phyloP scores from a whole-genome alignment of 1,140 invertebrate species.

The Aphidius gifuensis region DNA sequence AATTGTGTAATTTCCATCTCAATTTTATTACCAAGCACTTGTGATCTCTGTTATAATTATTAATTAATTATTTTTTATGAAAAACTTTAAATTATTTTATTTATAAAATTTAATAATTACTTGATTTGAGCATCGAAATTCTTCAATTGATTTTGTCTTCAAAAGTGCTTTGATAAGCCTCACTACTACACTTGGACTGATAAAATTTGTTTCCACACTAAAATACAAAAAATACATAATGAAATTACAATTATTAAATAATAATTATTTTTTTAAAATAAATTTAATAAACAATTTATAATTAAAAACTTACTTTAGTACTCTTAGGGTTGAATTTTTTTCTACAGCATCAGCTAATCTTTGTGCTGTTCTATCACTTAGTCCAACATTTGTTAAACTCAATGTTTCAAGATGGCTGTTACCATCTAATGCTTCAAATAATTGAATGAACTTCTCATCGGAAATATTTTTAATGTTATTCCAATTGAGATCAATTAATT shows the following conservation, averaged over 20 bases:
- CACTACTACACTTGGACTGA: slow-evolving; percentile 80
- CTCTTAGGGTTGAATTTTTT: slow-evolving; percentile 82
- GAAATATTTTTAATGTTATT: slow-evolving; percentile 99
- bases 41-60: slow-evolving; percentile 70
- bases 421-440: slow-evolving; percentile 83
- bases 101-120: slow-evolving; percentile 53
- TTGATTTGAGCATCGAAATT: slow-evolving; percentile 94
- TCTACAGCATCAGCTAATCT: slow-evolving; percentile 81
- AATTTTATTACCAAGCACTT: slow-evolving; percentile 93
- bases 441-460: slow-evolving; percentile 86
- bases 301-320: slow-evolving; percentile 68
- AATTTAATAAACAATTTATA: slow-evolving; percentile 3
- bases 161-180: slow-evolving; percentile 82
- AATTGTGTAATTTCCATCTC: slow-evolving; percentile 96
- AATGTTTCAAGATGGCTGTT: slow-evolving; percentile 92
- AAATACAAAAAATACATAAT: slow-evolving; percentile 29
- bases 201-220: slow-evolving; percentile 93
- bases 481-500: slow-evolving; percentile 87
- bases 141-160: slow-evolving; percentile 81
- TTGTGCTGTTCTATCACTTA: slow-evolving; percentile 83
- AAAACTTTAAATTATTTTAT: slow-evolving; percentile 8
- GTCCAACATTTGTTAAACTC: slow-evolving; percentile 88
- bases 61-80: not conserved
- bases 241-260: slow-evolving; percentile 1
- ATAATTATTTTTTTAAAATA: slow-evolving; percentile 13